Evolutionary conservation across 1,140 invertebrate species (phyloP).

Genomic region (Octopus sinensis): DNA sequence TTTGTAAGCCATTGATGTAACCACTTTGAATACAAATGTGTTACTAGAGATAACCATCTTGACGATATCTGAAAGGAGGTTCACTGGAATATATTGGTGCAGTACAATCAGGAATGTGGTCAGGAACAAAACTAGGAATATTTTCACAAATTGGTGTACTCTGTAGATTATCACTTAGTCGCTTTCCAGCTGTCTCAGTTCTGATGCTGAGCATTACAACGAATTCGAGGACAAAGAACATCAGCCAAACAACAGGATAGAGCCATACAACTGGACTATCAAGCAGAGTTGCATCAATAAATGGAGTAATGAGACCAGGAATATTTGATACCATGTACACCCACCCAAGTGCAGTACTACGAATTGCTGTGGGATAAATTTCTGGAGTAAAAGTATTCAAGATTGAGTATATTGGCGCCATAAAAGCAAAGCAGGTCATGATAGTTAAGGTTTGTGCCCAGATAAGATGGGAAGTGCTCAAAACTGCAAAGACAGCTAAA

Average conservation of each 20-base stretch:
- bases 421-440: conserved; percentile 47
- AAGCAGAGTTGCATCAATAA: conserved; percentile 42
- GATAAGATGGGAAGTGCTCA: conserved; percentile 30
- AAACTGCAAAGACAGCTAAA: conserved; percentile 41
- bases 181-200: conserved; percentile 40
- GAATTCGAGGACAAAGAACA: conserved; percentile 42
- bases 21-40: too few relatives aligned
- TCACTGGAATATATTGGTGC: not conserved
- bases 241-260: conserved; percentile 44
- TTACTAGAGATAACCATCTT: conserved; percentile 1
- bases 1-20: too few relatives aligned
- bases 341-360: conserved; percentile 46
- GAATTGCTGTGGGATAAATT: conserved; percentile 43
- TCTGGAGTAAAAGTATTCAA: conserved; percentile 50
- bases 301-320: conserved; percentile 43
- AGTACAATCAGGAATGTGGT: not conserved
- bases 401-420: conserved; percentile 52
- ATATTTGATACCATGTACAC: conserved; percentile 43
- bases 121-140: not conserved
- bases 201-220: conserved; percentile 36
- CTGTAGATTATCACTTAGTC: conserved; percentile 26
- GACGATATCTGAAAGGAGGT: not conserved
- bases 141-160: conserved; percentile 5
- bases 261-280: conserved; percentile 41
- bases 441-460: conserved; percentile 37